Base-by-base conservation (phyloP, 2,113 vertebrate genomes). In the Hemibagrus wyckioides region DNA sequence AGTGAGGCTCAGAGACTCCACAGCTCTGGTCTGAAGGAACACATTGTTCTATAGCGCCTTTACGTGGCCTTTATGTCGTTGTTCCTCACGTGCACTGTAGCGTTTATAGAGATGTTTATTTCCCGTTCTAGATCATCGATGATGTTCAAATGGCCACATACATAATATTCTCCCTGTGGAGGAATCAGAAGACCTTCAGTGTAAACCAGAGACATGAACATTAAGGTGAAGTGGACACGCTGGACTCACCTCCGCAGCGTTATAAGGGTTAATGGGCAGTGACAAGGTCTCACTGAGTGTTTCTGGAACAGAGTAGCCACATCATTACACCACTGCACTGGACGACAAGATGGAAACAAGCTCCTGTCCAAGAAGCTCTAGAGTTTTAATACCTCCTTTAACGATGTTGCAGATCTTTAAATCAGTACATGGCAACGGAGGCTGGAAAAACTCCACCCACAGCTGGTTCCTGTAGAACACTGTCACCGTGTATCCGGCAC, bases 351-450 rank as follows among this genome's bases (percentile, higher is more conserved):
- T 17, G 25, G 0, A 77, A 48, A n/a, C 25, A 44, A 76, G 3
- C 23, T 11, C 75, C 44, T 6, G 15, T 10, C 50, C 41, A 14
- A 48, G 6, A 7, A 1, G 15, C 23, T 76, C 23, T 2, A 48
- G 0, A 4, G 44, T 50, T 50, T 50, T 63, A 19, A 5, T 89
- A 91, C 90, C 87, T 80, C 89, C 90, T 90, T 91, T 87, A 39
- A 90, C 48, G 48, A 90, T 59, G 36, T 88, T 28, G 36, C 89
- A 91, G 57, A 87, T n/a, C 67, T 77, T 87, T 0, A 82, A 10
- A 14, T 73, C 61, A 2, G 19, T 54, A 71, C 87, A 88, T 3
- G 41, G 13, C 19, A 54, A 2, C 33, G 30, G 17, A 0, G 50
- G 56, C 36, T 63, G 30, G 0, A 36, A 17, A 4, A 30, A n/a